These are phyloP conservation scores for Rhorus exstirpatorius DNA, from an alignment of 2,888 invertebrate genomes.

Conservation along the genomic window DNA sequence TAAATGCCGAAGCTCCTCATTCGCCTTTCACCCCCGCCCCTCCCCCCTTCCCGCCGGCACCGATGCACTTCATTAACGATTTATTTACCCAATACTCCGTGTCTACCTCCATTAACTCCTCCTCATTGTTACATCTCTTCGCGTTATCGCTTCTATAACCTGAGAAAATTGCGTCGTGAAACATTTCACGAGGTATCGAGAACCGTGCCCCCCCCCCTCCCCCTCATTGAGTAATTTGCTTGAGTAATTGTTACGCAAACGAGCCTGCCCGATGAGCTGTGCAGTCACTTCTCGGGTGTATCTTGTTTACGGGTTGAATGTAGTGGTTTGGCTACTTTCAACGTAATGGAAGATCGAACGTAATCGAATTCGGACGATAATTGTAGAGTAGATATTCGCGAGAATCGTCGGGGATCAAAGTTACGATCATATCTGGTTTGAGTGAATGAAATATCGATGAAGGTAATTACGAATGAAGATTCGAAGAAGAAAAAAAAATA, in stretches of 20 bases:
- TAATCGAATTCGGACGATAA: constrained; percentile 28
- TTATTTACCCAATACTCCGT: constrained; percentile 66
- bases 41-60: not conserved
- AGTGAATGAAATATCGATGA: constrained; percentile 7
- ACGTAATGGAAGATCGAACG: not conserved
- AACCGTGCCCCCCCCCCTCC: no score
- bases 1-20: constrained; percentile 64
- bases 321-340: constrained; percentile 16
- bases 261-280: not conserved
- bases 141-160: constrained; percentile 58
- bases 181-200: constrained; percentile 35
- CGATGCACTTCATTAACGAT: constrained; percentile 70
- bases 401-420: not conserved
- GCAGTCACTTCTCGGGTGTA: not conserved
- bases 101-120: constrained; percentile 64
- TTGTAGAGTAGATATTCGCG: constrained; percentile 3
- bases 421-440: not conserved
- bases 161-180: constrained; percentile 58
- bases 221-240: no score
- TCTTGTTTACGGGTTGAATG: not conserved
- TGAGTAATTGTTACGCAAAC: constrained; percentile 46
- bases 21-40: constrained; percentile 26
- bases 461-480: not conserved
- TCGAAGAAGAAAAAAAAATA: not conserved
- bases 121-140: constrained; percentile 64